phyloP scores from a whole-genome alignment of 2,113 vertebrate genomes.

The Rousettus leschenaultii region DNA sequence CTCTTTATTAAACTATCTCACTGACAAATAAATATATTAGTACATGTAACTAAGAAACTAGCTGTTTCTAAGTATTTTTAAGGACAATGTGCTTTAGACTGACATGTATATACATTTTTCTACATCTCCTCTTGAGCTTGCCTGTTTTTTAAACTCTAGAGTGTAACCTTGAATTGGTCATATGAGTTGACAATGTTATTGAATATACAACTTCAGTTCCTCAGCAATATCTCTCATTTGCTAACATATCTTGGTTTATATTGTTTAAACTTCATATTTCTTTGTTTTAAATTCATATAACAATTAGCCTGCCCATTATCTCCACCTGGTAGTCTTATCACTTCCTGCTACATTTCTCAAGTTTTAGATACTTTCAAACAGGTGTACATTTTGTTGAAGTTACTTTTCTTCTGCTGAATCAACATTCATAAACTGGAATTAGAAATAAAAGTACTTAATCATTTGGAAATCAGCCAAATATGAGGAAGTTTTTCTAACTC shows the following conservation, averaged over 20 bases:
- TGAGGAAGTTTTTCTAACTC: neutral
- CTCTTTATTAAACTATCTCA: neutral
- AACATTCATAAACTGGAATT: neutral
- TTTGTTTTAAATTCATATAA: neutral
- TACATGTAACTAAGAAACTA: neutral
- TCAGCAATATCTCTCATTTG: neutral
- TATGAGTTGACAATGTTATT: neutral
- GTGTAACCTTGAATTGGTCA: neutral
- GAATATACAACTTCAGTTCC: neutral
- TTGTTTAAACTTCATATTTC: neutral
- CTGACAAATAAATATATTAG: neutral
- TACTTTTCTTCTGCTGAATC: neutral
- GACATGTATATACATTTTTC: neutral
- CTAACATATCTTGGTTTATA: neutral
- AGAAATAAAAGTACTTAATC: neutral
- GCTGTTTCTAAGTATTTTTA: neutral
- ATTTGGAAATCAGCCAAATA: neutral
- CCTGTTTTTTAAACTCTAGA: neutral
- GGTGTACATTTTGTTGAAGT: neutral
- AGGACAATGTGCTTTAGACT: neutral
- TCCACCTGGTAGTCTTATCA: neutral
- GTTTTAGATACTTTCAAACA: neutral
- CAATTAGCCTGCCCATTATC: neutral
- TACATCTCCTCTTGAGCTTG: neutral
- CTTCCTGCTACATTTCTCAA: neutral